Evolutionary conservation across 1,140 invertebrate species (phyloP), one percentile per base, ranked within the genome.

Genomic region (Zaprionus nigranus): DNA sequence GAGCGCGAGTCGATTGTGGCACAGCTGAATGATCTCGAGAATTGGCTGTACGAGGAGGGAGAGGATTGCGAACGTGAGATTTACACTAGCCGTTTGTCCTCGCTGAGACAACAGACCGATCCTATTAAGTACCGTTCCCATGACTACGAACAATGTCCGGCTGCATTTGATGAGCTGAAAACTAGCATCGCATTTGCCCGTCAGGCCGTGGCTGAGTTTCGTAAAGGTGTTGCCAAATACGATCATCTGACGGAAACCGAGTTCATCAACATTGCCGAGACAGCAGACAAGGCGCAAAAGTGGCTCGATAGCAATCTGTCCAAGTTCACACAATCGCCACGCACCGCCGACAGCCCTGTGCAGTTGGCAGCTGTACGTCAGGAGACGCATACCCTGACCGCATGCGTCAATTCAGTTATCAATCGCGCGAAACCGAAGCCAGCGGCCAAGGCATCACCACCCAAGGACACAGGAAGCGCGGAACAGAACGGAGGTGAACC

Each of bases 31-130:
- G 94, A 96, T 24, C 97, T 98, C 75, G 98, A 99, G 93, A 96
- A 97, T 88, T 99, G 99, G 99, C 93, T 99, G 0, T 99, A 99
- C 91, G 97, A 98, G 72, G 94, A 95, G 51, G 98, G 99, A 1
- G 98, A 99, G 93, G 97, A 99, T 84, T 97, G 98, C 90, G 95
- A 96, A 54, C 96, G 97, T 94, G 96, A 95, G 91, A 93, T 94
- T 15, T 96, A 95, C 80, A 93, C 94, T 57, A 94, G 94, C 77
- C 94, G 94, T 79, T 86, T 96, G 73, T 76, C 91, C 6, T 93
- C 94, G 43, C 92, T 96, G 68, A 93, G 95, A 93, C 94, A 93
- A 65, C 94, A 96, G 93, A 97, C 97, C 30, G 97, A 98, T 84
- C 97, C 97, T 9, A 97, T 99, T 38, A 96, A 97, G 83, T 94